These are phyloP conservation scores for Salarias fasciatus DNA, from an alignment of 2,797 vertebrate genomes.

Conservation along the genomic window DNA sequence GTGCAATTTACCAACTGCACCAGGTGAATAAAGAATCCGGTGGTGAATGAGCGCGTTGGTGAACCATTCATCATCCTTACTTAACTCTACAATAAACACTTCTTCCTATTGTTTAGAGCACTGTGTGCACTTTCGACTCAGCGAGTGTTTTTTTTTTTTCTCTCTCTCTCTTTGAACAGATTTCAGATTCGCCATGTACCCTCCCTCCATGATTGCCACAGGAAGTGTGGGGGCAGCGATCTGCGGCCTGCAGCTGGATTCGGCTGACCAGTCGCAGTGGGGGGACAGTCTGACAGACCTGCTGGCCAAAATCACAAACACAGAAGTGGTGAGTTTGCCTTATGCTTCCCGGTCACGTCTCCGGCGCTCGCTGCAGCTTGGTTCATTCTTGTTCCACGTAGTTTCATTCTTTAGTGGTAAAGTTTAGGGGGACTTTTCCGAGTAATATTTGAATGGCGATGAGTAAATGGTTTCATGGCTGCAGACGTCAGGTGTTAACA, in stretches of 20 bases:
- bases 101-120: background rate
- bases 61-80: background rate
- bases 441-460: slow-evolving; percentile 29
- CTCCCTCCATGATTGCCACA: slow-evolving; percentile 97
- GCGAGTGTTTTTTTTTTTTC: slow-evolving; percentile 13
- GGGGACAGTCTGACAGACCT: slow-evolving; percentile 90
- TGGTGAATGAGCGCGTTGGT: slow-evolving; percentile 5
- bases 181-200: slow-evolving; percentile 96
- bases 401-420: too few relatives aligned
- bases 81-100: slow-evolving; percentile 4
- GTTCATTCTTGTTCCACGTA: background rate
- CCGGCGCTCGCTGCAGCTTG: background rate
- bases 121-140: slow-evolving; percentile 29
- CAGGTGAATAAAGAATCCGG: slow-evolving; percentile 33
- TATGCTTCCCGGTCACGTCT: background rate
- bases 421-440: slow-evolving; percentile 13
- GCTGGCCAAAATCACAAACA: slow-evolving; percentile 96
- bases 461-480: too few relatives aligned
- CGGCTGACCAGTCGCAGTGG: slow-evolving; percentile 84
- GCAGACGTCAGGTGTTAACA: too few relatives aligned
- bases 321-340: slow-evolving; percentile 92
- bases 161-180: too few relatives aligned
- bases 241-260: slow-evolving; percentile 93
- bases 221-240: slow-evolving; percentile 95
- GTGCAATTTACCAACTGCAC: slow-evolving; percentile 36